Base-by-base conservation (phyloP, 2,888 invertebrate genomes). In the Electrophaes corylata region DNA sequence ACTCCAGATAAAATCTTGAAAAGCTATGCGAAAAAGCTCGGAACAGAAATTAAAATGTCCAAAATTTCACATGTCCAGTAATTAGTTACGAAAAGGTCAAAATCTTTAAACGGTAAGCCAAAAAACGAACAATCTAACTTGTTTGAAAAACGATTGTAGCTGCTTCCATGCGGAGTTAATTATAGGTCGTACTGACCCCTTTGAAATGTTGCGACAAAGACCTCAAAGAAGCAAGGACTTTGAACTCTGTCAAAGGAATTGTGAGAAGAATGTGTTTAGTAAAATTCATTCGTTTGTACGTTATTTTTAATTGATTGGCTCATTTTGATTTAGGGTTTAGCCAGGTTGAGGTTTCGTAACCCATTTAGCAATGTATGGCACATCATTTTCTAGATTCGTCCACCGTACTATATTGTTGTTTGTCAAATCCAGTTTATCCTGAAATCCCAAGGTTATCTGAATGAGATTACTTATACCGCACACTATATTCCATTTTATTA, bases 111-210 rank as follows among this genome's bases (percentile, higher is more conserved):
- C 69, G 66, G 64, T 67, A 55, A 51, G 57, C 51, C 63, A 55
- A 66, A 70, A 69, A 67, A 66, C 66, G 64, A 66, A 43, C 54
- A 50, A 58, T 63, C 66, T 52, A 70, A 71, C 62, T 62, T 62
- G 65, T 75, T 80, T 79, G 73, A 69, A 76, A 75, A 80, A 72
- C 78, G 78, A 81, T 82, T 78, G 78, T 77, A 82, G 75, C 77
- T 72, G 80, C 75, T 76, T 73, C 69, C 84, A 81, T 75, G 78
- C 78, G 65, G 83, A 82, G 83, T 85, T 90, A 90, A 89, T 89
- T 87, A 87, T 82, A 77, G 84, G 81, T 79, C 79, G 79, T 74
- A 76, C 73, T 81, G 84, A 86, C 86, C 86, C 85, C 78, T 62
- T 75, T 70, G 64, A 76, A 72, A 75, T 67, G 75, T 82, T 83